Conservation (phyloP, 2,888 invertebrate species). For the Drosophila nr. medialis region DNA sequence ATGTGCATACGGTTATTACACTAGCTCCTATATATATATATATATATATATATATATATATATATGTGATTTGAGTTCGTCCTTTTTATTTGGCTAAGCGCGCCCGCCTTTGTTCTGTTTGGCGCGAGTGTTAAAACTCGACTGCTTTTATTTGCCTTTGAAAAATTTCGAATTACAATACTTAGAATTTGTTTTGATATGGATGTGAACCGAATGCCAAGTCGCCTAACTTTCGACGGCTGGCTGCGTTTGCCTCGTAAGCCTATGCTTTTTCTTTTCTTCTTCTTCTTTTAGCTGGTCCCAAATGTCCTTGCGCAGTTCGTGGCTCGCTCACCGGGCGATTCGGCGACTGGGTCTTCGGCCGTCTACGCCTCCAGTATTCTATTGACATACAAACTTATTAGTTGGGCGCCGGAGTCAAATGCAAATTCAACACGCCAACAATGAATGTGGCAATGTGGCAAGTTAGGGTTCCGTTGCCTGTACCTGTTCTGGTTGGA, state of each 20-base stretch:
- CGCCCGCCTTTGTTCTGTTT: constrained; percentile 61
- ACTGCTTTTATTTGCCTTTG: constrained; percentile 79
- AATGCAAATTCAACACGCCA: constrained; percentile 79
- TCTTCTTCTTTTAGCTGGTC: constrained; percentile 1
- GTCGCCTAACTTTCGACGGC: constrained; percentile 11
- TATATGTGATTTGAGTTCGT: constrained; percentile 1
- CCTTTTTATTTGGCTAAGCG: constrained; percentile 12
- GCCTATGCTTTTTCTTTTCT: constrained; percentile 19
- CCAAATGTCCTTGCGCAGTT: constrained; percentile 83
- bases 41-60: not conserved
- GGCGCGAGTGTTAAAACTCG: constrained; percentile 81
- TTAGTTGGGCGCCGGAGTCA: constrained; percentile 73
- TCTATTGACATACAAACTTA: constrained; percentile 80
- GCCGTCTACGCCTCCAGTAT: constrained; percentile 19
- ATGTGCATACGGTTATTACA: constrained; percentile 2
- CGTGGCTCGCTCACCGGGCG: constrained; percentile 56
- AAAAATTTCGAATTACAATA: constrained; percentile 81
- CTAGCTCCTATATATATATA: not conserved
- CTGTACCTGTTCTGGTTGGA: constrained; percentile 6
- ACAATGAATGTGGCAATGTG: constrained; percentile 47
- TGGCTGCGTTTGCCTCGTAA: constrained; percentile 49
- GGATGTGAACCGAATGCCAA: constrained; percentile 20
- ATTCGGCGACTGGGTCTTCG: constrained; percentile 38
- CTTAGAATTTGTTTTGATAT: constrained; percentile 81
- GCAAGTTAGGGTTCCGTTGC: not conserved